Evolutionary conservation across 2,113 vertebrate genomes (phyloP).

Genomic region (Aleadryas rufinucha): DNA sequence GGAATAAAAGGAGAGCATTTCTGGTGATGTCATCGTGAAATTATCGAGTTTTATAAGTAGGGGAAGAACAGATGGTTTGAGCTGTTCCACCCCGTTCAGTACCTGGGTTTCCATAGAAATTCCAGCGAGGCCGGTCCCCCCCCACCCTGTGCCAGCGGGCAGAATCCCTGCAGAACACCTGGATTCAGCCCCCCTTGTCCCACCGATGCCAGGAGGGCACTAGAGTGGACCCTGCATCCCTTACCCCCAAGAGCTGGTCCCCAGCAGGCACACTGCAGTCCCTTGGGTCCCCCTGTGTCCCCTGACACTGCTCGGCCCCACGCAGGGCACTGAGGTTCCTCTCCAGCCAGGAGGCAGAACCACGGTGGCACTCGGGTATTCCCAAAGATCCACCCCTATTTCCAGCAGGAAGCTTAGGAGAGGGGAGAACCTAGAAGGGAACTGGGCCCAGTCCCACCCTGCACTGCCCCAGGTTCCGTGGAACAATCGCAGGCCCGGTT

Average conservation of each 20-base stretch:
- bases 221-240: neutral
- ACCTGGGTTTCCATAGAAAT: conserved; percentile 59
- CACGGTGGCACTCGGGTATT: rapidly evolving
- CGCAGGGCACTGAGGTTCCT: neutral
- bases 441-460: rapidly evolving
- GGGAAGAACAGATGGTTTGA: conserved; percentile 61
- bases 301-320: neutral
- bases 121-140: neutral
- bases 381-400: neutral
- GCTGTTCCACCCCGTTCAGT: neutral
- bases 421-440: neutral
- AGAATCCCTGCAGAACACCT: neutral
- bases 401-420: neutral
- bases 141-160: rapidly evolving
- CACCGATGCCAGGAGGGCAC: neutral
- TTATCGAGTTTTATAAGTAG: conserved; percentile 38
- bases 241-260: neutral
- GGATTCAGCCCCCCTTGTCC: neutral
- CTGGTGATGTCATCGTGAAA: conserved; percentile 21
- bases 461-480: neutral
- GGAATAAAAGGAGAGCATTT: conserved; percentile 18
- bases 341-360: neutral
- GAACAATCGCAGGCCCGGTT: neutral
- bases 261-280: neutral
- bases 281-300: neutral